Evolutionary conservation across 2,888 invertebrate genomes (phyloP).

Genomic region (Elysia crispata): DNA sequence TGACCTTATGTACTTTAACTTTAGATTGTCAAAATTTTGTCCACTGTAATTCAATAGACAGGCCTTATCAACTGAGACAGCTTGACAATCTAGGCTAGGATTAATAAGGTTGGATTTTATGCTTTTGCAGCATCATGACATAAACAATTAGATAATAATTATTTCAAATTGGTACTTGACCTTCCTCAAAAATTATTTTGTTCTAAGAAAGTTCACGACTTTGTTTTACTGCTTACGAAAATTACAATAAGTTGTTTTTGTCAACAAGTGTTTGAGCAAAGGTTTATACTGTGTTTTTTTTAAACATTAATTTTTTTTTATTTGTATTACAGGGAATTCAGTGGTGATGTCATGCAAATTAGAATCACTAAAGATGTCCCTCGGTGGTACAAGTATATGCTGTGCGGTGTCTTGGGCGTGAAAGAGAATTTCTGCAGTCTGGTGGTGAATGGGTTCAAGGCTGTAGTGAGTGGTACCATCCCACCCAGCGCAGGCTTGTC

Average conservation of each 20-base stretch:
- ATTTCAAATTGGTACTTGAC: not conserved
- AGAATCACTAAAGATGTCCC: slow-evolving; percentile 77
- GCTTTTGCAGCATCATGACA: not conserved
- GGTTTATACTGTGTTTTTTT: no score
- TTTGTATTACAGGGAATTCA: slow-evolving; percentile 68
- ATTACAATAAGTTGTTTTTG: no score
- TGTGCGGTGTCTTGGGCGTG: slow-evolving; percentile 94
- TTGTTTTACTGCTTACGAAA: no score
- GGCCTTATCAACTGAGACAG: no score
- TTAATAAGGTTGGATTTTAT: not conserved
- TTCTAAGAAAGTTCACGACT: no score
- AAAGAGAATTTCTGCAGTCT: slow-evolving; percentile 80
- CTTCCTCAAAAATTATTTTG: not conserved
- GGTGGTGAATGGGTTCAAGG: slow-evolving; percentile 82
- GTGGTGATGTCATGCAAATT: slow-evolving; percentile 59
- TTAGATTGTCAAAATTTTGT: no score
- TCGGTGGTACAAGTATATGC: slow-evolving; percentile 94
- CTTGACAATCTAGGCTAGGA: no score
- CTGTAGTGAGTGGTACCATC: slow-evolving; percentile 90
- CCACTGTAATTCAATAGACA: no score
- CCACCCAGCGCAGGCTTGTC: slow-evolving; percentile 96
- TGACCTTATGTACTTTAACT: no score
- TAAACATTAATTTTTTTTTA: no score
- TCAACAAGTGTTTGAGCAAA: no score
- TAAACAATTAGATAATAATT: not conserved